Base-by-base conservation (phyloP, 2,113 vertebrate species). In the Neolamprologus devosi region DNA sequence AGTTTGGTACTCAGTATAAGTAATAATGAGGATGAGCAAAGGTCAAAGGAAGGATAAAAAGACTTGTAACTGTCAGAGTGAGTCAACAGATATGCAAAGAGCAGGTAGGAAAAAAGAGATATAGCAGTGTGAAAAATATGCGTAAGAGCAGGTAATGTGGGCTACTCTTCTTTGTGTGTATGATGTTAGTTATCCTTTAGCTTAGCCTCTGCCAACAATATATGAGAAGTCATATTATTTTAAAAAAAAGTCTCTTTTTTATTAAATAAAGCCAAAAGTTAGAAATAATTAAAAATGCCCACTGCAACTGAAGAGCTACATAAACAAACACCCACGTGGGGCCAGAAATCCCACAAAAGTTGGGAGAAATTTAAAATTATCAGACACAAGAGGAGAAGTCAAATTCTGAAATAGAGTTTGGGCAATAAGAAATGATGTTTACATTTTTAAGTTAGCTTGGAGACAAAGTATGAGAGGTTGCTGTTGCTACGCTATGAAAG, bases 31-130 rank as follows among this genome's bases (percentile, higher is more conserved):
- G 42, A 75, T 60, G 40, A 73, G 19, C 6, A 40, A 13, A 65
- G 81, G 86, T 68, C 73, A 42, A 51, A 86, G 82, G 73, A 58
- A 26, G n/a, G 53, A 68, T 82, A 35, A 91, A 80, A 84, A 83
- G 60, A 87, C 73, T 51, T 82, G 82, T 83, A 88, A 84, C 84
- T 81, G 85, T 91, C 55, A 57, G 47, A 73, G 17, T 40, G n/a
- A 85, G 83, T 40, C 57, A 85, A 70, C 82, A 84, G 19, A 55
- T 33, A 30, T 60, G 26, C 47, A 4, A 63, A 55, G 23, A 37
- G 6, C 9, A 3, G 9, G 6, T n/a, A 19, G 16, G n/a, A 7
- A 55, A 12, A 28, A 6, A 65, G 26, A 68, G 80, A 78, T 60
- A 37, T 9, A 23, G 68, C 23, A 10, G 9, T 28, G 21, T 75